Evolutionary conservation across 1,140 invertebrate species (phyloP), one percentile per base, ranked within the genome.

Genomic region (Drosophila oshimai): DNA sequence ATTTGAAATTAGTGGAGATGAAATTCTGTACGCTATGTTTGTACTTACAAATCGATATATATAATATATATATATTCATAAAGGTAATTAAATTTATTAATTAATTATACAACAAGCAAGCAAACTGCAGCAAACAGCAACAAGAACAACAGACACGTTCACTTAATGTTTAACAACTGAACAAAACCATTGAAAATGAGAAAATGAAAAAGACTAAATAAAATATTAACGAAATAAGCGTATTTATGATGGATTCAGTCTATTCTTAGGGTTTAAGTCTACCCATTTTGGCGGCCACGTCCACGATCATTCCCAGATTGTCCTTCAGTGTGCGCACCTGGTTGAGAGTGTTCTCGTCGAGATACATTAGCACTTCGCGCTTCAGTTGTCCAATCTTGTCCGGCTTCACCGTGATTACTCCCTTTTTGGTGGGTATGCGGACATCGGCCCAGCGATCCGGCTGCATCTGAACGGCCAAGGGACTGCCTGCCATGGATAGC

Each of bases 401-500:
- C 0, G 89, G 74, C n/a, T 84, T 68, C 46, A 89, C 36, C 1
- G 64, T 83, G 5, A 90, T 61, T 0, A 90, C 73, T 0, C 93
- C 93, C 84, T 92, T 90, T 1, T 71, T 51, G 12, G 93, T 72
- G 18, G 93, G 93, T 15, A 94, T 93, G 79, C 93, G 93, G 1
- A 94, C 90, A 60, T 93, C 94, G 2, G 92, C 92, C 41, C 70
- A 91, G 4, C 73, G 76, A 53, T 93, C 92, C 12, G 76, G 61
- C 6, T 57, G 61, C 0, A 41, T 24, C 20, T 81, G 80, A 0
- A 93, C 92, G 18, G 94, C 89, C 2, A 94, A 70, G 0, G 93
- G 94, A 69, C 93, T 94, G 15, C 94, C 94, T 34, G 91, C 90
- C 88, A 92, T 92, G 6, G 93, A 94, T 15, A 94, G 87, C 0